Conservation (phyloP, 2,888 invertebrate species). For the Tyria jacobaeae region DNA sequence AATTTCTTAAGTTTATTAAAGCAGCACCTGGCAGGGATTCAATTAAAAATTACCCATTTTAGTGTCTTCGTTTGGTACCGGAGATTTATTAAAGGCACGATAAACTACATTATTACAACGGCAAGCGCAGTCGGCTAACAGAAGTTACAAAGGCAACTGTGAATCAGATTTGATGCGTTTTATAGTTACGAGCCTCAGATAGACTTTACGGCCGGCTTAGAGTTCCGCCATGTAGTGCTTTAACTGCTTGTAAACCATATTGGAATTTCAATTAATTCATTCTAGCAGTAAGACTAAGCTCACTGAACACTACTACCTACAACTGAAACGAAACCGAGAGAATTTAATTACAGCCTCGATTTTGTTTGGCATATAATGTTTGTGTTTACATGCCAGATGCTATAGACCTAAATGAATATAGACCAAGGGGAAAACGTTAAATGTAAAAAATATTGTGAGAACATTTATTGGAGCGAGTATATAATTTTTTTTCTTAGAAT, state of each 20-base stretch:
- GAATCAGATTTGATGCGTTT: conserved; percentile 77
- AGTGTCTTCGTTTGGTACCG: conserved; percentile 62
- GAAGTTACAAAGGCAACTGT: conserved; percentile 71
- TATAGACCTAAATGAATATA: conserved; percentile 34
- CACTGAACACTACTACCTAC: conserved; percentile 29
- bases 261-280: conserved; percentile 53
- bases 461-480: conserved; percentile 55
- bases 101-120: conserved; percentile 71
- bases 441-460: conserved; percentile 38
- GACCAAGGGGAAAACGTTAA: conserved; percentile 35
- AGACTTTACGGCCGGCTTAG: conserved; percentile 68
- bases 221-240: conserved; percentile 54
- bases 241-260: conserved; percentile 59
- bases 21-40: conserved; percentile 73
- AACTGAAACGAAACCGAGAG: conserved; percentile 17
- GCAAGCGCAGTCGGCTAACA: conserved; percentile 65
- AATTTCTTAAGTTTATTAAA: conserved; percentile 66
- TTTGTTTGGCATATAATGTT: conserved; percentile 17
- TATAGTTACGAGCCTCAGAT: conserved; percentile 73
- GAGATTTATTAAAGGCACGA: conserved; percentile 73
- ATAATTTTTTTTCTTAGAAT: conserved; percentile 58
- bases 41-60: conserved; percentile 77
- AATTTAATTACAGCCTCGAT: conserved; percentile 8
- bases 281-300: conserved; percentile 29
- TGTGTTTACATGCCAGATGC: conserved; percentile 39